These are phyloP conservation scores for Rugalucina vietnamica DNA, from an alignment of 2,888 invertebrate species.

Conservation along the genomic window DNA sequence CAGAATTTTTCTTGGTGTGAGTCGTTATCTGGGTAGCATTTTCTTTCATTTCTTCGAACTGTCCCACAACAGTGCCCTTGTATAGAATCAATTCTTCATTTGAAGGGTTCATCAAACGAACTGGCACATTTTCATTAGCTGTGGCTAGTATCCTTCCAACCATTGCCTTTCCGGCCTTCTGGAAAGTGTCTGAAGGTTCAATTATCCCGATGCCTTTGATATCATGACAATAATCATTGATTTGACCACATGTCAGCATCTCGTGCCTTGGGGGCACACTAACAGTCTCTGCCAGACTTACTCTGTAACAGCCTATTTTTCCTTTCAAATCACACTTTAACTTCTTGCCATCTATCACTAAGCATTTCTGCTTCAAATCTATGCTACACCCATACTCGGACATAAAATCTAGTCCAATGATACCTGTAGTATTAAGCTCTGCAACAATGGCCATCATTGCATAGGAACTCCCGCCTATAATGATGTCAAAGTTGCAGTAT, in stretches of 20 bases:
- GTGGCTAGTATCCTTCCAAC: not conserved
- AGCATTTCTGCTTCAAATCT: not conserved
- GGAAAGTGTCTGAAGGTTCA: not conserved
- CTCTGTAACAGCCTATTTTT: not conserved
- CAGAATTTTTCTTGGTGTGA: not conserved
- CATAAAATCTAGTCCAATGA: not conserved
- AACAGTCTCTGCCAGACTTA: not conserved
- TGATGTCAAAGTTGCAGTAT: not conserved
- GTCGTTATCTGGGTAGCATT: not conserved
- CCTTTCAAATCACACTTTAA: not conserved
- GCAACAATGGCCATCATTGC: not conserved
- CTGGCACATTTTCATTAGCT: not conserved
- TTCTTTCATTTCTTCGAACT: not conserved
- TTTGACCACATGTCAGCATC: not conserved
- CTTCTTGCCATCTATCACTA: not conserved
- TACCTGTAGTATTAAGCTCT: not conserved
- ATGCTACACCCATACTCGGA: not conserved
- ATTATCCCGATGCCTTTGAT: not conserved
- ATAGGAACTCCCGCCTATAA: not conserved
- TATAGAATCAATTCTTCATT: not conserved
- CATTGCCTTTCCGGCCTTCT: not conserved
- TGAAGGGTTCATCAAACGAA: slow-evolving; percentile 4
- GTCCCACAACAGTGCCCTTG: not conserved
- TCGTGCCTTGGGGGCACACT: not conserved
- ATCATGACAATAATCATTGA: too few relatives aligned